phyloP scores from a whole-genome alignment of 2,888 invertebrate species.

The Pachliopta kotzebuea region DNA sequence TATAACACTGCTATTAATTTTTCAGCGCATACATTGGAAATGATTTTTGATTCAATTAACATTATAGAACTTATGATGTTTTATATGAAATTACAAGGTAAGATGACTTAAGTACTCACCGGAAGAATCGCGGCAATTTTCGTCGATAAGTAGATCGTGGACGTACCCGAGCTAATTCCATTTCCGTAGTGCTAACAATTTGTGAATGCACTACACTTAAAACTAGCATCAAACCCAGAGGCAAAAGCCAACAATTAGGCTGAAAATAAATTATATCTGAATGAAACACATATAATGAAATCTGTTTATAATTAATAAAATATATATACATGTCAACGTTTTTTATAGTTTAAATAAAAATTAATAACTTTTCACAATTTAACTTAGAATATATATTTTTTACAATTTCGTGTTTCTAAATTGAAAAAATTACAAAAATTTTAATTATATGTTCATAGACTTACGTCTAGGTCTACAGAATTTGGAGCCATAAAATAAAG shows the following conservation, averaged over 20 bases:
- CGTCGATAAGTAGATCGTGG: constrained; percentile 62
- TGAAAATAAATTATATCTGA: constrained; percentile 40
- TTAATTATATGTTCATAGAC: constrained; percentile 37
- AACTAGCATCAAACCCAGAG: constrained; percentile 68
- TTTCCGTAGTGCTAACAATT: constrained; percentile 75
- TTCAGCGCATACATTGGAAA: too few species aligned
- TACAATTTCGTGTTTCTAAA: too few species aligned
- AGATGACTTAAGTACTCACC: constrained; percentile 42
- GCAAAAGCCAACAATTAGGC: constrained; percentile 71
- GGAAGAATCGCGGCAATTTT: constrained; percentile 68
- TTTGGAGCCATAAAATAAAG: constrained; percentile 75
- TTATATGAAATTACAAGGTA: not conserved
- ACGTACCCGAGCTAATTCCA: constrained; percentile 69
- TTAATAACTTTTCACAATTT: too few species aligned
- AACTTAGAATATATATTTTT: too few species aligned
- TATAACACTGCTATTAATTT: too few species aligned
- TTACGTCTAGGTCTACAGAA: constrained; percentile 74
- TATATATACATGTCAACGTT: not conserved
- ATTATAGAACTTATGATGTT: not conserved
- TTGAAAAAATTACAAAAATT: not conserved
- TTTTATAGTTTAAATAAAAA: not conserved
- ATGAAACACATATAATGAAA: constrained; percentile 23
- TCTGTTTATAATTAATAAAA: not conserved
- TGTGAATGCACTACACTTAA: constrained; percentile 74
- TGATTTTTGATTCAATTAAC: too few species aligned